Evolutionary conservation across 1,140 invertebrate species (phyloP).

Genomic region (Cydia strobilella): DNA sequence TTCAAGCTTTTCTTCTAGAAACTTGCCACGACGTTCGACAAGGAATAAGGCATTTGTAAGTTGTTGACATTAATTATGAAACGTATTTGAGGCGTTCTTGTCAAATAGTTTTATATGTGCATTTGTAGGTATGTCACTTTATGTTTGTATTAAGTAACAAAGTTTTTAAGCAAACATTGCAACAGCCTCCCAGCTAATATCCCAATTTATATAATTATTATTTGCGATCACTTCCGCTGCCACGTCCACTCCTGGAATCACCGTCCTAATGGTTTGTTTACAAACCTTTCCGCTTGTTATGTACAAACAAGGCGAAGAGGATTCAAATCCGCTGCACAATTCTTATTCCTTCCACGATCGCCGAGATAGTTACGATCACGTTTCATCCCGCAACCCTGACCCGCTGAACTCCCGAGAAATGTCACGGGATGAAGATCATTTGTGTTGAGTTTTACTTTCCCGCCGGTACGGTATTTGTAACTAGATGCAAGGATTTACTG

Average conservation of each 20-base stretch:
- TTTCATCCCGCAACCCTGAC: constrained; percentile 24
- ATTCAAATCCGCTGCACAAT: constrained; percentile 26
- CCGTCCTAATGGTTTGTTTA: constrained; percentile 26
- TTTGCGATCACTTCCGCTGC: background rate
- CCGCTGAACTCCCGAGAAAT: constrained; percentile 10
- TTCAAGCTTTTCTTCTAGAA: constrained; percentile 1
- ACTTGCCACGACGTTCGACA: background rate
- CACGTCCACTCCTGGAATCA: background rate
- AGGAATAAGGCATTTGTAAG: background rate
- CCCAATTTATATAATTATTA: background rate
- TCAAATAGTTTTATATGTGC: too few relatives aligned
- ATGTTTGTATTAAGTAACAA: background rate
- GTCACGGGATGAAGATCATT: constrained; percentile 19
- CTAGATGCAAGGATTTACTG: constrained; percentile 11
- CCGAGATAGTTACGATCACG: constrained; percentile 24
- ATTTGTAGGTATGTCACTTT: background rate
- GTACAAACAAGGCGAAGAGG: constrained; percentile 21
- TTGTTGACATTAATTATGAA: background rate
- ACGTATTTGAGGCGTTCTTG: too few relatives aligned
- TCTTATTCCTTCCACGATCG: constrained; percentile 27
- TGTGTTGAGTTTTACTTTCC: constrained; percentile 23
- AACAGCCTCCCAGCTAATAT: background rate
- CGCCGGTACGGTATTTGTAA: constrained; percentile 6
- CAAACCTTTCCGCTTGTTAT: constrained; percentile 28
- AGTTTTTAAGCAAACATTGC: background rate